A percentile compares a stretch with the other conserved stretches of the same genome.
phyloP scores from a whole-genome alignment of 2,113 vertebrate species.

The Sinocyclocheilus rhinocerous region DNA sequence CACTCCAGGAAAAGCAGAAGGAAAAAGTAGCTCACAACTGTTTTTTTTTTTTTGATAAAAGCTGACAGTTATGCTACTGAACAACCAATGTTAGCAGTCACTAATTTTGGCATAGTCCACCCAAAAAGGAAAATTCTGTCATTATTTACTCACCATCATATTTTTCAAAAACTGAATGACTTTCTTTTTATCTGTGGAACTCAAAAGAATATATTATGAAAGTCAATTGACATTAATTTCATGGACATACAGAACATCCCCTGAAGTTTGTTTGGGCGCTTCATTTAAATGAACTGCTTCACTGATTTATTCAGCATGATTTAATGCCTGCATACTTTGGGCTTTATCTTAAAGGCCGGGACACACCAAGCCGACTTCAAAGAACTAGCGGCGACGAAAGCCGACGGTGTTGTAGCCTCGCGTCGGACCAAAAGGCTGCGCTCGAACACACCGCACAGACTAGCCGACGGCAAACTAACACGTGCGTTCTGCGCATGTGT shows the following conservation, averaged over 20 bases:
- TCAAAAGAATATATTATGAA: not conserved
- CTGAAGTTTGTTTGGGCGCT: not conserved
- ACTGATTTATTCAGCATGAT: not conserved
- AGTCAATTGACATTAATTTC: not conserved
- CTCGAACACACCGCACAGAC: too few species aligned
- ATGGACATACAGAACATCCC: too few species aligned
- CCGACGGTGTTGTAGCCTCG: too few species aligned
- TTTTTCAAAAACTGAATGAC: not conserved
- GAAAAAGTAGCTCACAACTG: too few species aligned
- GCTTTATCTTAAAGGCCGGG: not conserved
- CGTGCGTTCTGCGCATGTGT: too few species aligned
- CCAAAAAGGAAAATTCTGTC: too few species aligned
- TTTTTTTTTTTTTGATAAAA: not conserved
- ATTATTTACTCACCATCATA: not conserved
- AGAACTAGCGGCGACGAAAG: too few species aligned
- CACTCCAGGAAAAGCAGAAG: too few species aligned
- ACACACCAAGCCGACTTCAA: too few species aligned
- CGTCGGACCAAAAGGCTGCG: too few species aligned
- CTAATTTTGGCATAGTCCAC: too few species aligned
- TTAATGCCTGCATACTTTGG: not conserved
- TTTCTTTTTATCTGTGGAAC: not conserved
- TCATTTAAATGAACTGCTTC: not conserved
- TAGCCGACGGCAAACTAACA: too few species aligned
- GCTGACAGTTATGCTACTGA: not conserved
- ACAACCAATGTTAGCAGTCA: not conserved